Base-by-base conservation (phyloP, 1,140 invertebrate species). In the Sycophila sp. region DNA sequence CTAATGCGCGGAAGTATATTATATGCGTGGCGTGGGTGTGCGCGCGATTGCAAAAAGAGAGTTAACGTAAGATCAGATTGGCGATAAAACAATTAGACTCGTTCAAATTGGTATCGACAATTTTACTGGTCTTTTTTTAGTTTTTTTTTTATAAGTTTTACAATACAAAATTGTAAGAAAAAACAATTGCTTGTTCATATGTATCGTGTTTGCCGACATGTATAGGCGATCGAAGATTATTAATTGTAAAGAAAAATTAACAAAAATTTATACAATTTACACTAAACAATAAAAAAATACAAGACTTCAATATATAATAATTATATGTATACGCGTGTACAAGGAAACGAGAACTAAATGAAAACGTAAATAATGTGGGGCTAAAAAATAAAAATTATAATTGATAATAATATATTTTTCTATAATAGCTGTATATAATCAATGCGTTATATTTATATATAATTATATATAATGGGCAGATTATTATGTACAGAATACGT, bases 401-500 rank as follows among this genome's bases (percentile, higher is more conserved):
- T 80, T 81, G 59, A 74, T 77, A 78, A 79, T 81, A 80, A 79
- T 81, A 79, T 79, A 78, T 79, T 79, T 42, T 79, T 77, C 73
- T 80, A 81, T 81, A 78, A 81, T 81, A 77, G 76, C 78, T 65
- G 62, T 71, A 71, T 71, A 80, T 80, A 81, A 80, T 79, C 72
- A 79, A 77, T 82, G 71, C 69, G 72, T 77, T 76, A 74, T 77
- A 73, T 74, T 70, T 77, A 75, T 75, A 63, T 71, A 68, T 78
- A 76, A 73, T 67, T 69, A 32, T 73, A 77, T 80, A 78, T 80
- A 80, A 80, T 75, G 71, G 64, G 75, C 77, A 81, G 75, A 77
- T 80, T 79, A 81, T 80, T 83, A 83, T 83, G 72, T 82, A 83
- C 80, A 83, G 74, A 79, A 83, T 82, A 81, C 74, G 75, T 80